These are phyloP conservation scores for Chroicocephalus ridibundus DNA, from an alignment of 2,113 vertebrate genomes.

Conservation along the genomic window DNA sequence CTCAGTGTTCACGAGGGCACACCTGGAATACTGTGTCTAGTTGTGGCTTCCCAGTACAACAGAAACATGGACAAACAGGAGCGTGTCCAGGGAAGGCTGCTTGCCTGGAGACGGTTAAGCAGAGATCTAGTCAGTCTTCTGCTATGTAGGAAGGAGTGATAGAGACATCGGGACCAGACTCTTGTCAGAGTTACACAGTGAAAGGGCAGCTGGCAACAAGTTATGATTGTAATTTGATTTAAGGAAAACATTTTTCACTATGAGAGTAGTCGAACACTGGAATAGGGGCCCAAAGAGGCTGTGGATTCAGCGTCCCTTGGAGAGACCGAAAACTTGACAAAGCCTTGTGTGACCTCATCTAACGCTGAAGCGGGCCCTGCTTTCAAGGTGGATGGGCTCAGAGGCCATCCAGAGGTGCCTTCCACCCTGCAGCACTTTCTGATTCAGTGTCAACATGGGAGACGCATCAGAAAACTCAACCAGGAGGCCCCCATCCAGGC, in stretches of 20 bases:
- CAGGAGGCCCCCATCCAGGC: neutral
- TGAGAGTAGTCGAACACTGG: neutral
- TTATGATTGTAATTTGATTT: neutral
- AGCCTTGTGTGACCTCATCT: neutral
- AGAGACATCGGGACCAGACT: neutral
- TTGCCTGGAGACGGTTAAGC: neutral
- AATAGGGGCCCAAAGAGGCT: neutral
- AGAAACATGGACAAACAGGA: neutral
- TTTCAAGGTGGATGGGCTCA: neutral
- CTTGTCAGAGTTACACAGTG: neutral
- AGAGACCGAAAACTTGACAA: neutral
- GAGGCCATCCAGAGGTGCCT: neutral
- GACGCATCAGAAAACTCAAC: neutral
- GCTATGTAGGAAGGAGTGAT: neutral
- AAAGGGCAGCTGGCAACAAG: neutral
- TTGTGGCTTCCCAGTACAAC: neutral
- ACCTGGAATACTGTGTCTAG: neutral
- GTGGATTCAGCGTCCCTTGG: neutral
- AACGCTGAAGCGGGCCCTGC: neutral
- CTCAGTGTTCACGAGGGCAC: neutral
- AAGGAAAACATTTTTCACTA: neutral
- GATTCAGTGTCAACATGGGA: neutral
- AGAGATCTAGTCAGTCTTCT: neutral
- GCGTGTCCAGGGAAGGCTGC: neutral
- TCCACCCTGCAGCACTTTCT: neutral